These are phyloP conservation scores for Ceramica pisi DNA, from an alignment of 2,888 invertebrate species.

Conservation along the genomic window DNA sequence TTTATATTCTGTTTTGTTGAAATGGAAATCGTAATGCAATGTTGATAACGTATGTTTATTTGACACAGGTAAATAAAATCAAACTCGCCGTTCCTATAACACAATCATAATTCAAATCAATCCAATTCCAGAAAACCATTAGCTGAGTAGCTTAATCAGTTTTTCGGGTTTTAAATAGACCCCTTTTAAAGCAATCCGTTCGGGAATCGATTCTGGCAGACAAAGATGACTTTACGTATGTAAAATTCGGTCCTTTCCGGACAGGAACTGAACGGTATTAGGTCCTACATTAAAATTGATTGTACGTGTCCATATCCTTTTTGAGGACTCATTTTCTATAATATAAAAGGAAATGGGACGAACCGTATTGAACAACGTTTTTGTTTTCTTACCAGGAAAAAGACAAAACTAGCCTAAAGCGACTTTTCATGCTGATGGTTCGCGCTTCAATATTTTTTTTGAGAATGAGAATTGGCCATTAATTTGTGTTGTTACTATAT, in stretches of 20 bases:
- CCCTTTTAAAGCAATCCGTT: constrained; percentile 41
- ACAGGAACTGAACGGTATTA: constrained; percentile 56
- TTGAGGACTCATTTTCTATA: constrained; percentile 60
- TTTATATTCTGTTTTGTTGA: background rate
- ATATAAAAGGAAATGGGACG: constrained; percentile 59
- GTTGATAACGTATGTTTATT: background rate
- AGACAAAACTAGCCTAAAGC: constrained; percentile 31
- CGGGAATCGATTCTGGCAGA: constrained; percentile 45
- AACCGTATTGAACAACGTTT: constrained; percentile 57
- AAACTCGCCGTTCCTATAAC: background rate
- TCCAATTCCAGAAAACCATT: constrained; percentile 30
- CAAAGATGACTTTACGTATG: constrained; percentile 55
- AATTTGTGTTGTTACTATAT: too few relatives aligned
- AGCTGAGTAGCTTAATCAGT: constrained; percentile 46
- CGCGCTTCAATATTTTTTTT: constrained; percentile 4
- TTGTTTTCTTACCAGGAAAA: constrained; percentile 52
- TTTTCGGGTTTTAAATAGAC: constrained; percentile 45
- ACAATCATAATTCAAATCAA: constrained; percentile 5
- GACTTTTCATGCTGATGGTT: constrained; percentile 33
- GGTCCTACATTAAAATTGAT: constrained; percentile 62
- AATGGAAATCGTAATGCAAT: background rate
- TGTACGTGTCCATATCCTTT: constrained; percentile 63
- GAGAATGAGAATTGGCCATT: background rate
- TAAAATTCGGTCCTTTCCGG: constrained; percentile 57
- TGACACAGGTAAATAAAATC: background rate